phyloP scores from a whole-genome alignment of 2,888 invertebrate genomes.

The Pollenia griseotomentosa region DNA sequence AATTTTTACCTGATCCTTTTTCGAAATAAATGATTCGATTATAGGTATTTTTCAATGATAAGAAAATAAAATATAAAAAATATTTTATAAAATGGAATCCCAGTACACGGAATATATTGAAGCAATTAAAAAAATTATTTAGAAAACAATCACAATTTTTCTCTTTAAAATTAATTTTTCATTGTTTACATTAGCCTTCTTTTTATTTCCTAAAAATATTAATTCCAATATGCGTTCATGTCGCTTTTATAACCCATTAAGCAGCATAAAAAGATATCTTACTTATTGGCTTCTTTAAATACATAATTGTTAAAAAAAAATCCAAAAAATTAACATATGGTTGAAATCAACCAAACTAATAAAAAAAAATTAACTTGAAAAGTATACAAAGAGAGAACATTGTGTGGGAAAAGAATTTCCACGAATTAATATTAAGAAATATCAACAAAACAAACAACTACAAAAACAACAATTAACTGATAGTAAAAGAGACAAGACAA shows the following conservation, averaged over 20 bases:
- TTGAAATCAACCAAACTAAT: constrained; percentile 41
- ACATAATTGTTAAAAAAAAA: constrained; percentile 7
- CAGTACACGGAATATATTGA: too few relatives aligned
- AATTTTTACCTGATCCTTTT: too few relatives aligned
- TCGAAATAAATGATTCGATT: too few relatives aligned
- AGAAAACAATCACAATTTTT: too few relatives aligned
- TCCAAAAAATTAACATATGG: constrained; percentile 66
- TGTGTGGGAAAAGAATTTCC: constrained; percentile 76
- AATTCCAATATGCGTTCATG: not conserved
- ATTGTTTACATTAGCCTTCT: too few relatives aligned
- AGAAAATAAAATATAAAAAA: too few relatives aligned
- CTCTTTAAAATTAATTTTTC: too few relatives aligned
- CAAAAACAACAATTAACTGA: constrained; percentile 39
- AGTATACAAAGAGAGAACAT: constrained; percentile 9
- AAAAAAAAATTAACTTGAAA: constrained; percentile 5
- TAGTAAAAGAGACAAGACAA: constrained; percentile 52
- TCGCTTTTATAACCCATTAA: constrained; percentile 38
- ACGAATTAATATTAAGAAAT: constrained; percentile 64
- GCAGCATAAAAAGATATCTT: not conserved
- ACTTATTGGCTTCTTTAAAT: not conserved
- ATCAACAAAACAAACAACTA: constrained; percentile 45
- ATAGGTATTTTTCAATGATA: too few relatives aligned
- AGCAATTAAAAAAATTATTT: too few relatives aligned
- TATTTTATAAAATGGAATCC: too few relatives aligned
- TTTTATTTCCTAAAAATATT: not conserved